phyloP scores from a whole-genome alignment of 2,113 vertebrate genomes.

The Meriones unguiculatus region DNA sequence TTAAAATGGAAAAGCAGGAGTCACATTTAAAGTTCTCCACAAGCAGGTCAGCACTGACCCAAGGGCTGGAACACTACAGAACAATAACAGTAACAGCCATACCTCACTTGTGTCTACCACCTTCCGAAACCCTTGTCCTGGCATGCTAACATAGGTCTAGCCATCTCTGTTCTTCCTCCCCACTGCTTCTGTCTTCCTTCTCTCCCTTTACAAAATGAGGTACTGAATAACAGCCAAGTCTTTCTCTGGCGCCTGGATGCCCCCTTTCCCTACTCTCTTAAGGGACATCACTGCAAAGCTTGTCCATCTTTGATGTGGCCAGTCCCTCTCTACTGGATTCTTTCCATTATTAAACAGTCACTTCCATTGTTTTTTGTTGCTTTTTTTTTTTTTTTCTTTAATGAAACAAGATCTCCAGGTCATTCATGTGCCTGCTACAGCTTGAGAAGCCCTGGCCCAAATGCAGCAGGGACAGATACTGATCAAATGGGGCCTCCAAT shows the following conservation, averaged over 20 bases:
- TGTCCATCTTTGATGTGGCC: background rate
- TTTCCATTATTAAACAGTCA: slow-evolving; percentile 59
- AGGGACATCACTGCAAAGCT: background rate
- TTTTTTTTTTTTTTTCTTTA: background rate
- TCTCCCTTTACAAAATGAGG: slow-evolving; percentile 35
- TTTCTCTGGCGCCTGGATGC: background rate
- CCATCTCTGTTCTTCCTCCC: background rate
- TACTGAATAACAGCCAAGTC: background rate
- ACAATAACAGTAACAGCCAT: background rate
- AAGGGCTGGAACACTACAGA: background rate
- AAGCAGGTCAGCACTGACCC: background rate
- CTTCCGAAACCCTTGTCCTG: slow-evolving; percentile 33
- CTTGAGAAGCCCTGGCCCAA: slow-evolving; percentile 56
- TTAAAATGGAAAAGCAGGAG: background rate
- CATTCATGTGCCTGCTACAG: background rate
- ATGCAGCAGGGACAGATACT: slow-evolving; percentile 38
- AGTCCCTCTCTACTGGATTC: slow-evolving; percentile 4
- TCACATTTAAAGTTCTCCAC: background rate
- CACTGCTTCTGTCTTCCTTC: background rate
- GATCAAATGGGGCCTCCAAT: background rate
- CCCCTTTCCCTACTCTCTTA: background rate
- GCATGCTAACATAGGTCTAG: background rate
- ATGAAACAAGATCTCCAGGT: slow-evolving; percentile 40
- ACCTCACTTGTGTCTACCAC: background rate
- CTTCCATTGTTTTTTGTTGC: slow-evolving; percentile 28